Evolutionary conservation across 2,797 vertebrate species (phyloP).

Genomic region (Cossypha caffra): DNA sequence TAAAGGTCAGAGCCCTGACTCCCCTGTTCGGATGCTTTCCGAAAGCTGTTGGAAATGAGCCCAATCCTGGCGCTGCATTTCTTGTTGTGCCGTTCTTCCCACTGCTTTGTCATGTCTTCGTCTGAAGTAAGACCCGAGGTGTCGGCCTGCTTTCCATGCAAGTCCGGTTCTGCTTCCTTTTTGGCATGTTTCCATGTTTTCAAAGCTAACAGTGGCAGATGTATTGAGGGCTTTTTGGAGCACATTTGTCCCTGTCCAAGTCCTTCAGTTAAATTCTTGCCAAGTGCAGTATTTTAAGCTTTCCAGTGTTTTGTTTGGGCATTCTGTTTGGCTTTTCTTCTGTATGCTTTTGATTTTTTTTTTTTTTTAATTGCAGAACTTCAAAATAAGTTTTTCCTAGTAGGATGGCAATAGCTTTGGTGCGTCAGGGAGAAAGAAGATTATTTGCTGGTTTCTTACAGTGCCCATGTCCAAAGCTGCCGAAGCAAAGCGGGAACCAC

Average conservation of each 20-base stretch:
- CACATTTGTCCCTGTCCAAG: fast-evolving
- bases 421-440: background rate
- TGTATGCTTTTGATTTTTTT: background rate
- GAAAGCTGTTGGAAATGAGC: background rate
- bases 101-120: background rate
- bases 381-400: background rate
- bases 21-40: background rate
- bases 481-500: fast-evolving
- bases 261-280: background rate
- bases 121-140: background rate
- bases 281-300: background rate
- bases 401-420: background rate
- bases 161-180: background rate
- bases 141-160: background rate
- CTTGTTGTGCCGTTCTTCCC: background rate
- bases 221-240: background rate
- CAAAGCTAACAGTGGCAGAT: background rate
- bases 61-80: fast-evolving
- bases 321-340: background rate
- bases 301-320: background rate
- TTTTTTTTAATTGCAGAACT: background rate
- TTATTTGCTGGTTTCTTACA: background rate
- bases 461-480: background rate
- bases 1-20: background rate
- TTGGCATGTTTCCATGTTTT: background rate